These are phyloP conservation scores for Muscicapa striata DNA, from an alignment of 2,797 vertebrate species.

Conservation along the genomic window DNA sequence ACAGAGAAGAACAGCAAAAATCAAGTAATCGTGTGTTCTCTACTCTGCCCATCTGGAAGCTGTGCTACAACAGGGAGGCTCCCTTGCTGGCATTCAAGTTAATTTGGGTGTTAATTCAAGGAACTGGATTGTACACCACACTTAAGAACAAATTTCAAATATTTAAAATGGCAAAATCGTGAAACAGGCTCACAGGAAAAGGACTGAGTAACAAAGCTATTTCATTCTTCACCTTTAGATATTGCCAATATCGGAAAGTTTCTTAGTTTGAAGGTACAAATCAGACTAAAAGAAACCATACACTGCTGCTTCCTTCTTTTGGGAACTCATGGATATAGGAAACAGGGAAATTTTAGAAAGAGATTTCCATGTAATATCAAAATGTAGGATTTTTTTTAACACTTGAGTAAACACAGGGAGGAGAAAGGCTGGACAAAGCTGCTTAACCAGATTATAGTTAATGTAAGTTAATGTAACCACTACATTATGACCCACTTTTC, in stretches of 20 bases:
- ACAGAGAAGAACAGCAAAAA: background rate
- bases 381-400: background rate
- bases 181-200: background rate
- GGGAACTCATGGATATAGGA: background rate
- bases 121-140: background rate
- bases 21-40: rapidly evolving
- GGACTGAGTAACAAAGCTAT: background rate
- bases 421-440: background rate
- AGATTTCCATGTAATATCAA: background rate
- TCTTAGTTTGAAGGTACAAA: background rate
- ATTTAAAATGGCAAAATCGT: background rate
- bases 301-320: background rate
- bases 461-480: background rate
- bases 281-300: background rate
- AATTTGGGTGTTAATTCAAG: background rate
- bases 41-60: background rate
- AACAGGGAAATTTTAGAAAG: background rate
- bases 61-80: background rate
- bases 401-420: background rate
- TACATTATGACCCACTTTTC: background rate
- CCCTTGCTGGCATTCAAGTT: background rate
- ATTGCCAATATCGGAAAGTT: background rate
- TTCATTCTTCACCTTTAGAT: background rate
- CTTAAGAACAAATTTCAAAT: background rate
- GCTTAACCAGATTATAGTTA: background rate